A percentile compares a stretch with the other conserved stretches of the same genome.
These are phyloP conservation scores for Benthochromis sp. DNA, from an alignment of 2,113 vertebrate species.

Conservation along the genomic window DNA sequence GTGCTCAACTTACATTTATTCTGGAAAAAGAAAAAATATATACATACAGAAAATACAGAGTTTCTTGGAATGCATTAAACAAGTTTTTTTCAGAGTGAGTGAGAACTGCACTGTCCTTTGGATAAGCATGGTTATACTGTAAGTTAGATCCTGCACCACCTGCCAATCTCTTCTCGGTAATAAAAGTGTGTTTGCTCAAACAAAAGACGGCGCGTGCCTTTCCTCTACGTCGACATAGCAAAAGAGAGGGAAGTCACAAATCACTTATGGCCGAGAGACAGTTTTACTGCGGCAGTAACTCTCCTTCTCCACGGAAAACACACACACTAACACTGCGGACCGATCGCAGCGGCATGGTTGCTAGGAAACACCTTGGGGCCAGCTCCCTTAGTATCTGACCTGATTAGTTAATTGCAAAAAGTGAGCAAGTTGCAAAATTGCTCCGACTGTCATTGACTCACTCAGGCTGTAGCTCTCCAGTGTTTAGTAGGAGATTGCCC, in stretches of 20 bases:
- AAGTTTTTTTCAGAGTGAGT: background rate
- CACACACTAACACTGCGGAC: constrained; percentile 50
- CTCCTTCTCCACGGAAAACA: constrained; percentile 42
- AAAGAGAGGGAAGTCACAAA: constrained; percentile 60
- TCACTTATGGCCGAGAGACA: constrained; percentile 60
- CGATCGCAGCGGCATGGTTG: constrained; percentile 57
- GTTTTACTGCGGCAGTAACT: constrained; percentile 68
- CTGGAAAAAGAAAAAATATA: background rate
- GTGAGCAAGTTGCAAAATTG: constrained; percentile 57
- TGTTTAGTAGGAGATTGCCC: background rate
- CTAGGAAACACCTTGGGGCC: constrained; percentile 73
- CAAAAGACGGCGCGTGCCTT: constrained; percentile 30
- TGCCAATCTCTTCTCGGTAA: constrained; percentile 30
- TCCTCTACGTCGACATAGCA: constrained; percentile 34
- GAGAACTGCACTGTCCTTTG: background rate
- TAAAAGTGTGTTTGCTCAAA: constrained; percentile 56
- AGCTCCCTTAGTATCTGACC: constrained; percentile 64
- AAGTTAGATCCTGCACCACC: constrained; percentile 5
- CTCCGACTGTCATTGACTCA: background rate
- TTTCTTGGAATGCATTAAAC: background rate
- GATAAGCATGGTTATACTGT: background rate
- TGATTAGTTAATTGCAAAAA: constrained; percentile 75
- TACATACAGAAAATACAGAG: background rate
- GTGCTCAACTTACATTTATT: background rate
- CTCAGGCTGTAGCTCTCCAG: background rate